phyloP scores from a whole-genome alignment of 2,888 invertebrate species.

The Hemistola chrysoprasaria region DNA sequence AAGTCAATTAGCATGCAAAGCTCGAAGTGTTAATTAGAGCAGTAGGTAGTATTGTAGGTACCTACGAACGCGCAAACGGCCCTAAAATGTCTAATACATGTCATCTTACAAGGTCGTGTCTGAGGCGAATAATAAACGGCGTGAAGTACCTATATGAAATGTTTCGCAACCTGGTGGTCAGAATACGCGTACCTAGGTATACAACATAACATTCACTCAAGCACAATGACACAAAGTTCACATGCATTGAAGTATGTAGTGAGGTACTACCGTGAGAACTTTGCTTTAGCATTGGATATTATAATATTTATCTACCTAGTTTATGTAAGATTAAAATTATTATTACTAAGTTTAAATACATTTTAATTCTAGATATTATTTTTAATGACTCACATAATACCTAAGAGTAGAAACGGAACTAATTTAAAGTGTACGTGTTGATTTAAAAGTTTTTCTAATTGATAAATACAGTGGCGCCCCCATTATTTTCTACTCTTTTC shows the following conservation, averaged over 20 bases:
- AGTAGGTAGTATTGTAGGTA: slow-evolving; percentile 10
- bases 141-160: slow-evolving; percentile 36
- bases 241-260: slow-evolving; percentile 47
- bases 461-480: no score
- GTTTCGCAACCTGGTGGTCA: slow-evolving; percentile 61
- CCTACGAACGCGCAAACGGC: background rate
- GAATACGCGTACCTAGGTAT: slow-evolving; percentile 40
- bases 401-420: no score
- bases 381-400: no score
- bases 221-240: slow-evolving; percentile 72
- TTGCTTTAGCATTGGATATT: slow-evolving; percentile 36
- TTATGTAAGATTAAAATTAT: slow-evolving; percentile 1
- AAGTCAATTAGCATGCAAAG: slow-evolving; percentile 15
- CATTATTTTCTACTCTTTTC: no score
- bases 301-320: slow-evolving; percentile 2
- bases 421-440: no score
- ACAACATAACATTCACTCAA: slow-evolving; percentile 59
- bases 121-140: slow-evolving; percentile 57
- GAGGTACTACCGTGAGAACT: slow-evolving; percentile 50
- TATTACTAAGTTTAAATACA: no score
- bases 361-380: no score
- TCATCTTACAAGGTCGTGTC: slow-evolving; percentile 47
- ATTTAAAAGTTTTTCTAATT: no score
- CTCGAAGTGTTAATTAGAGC: slow-evolving; percentile 33
- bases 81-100: no score